A percentile compares a stretch with the other conserved stretches of the same genome.
phyloP scores from a whole-genome alignment of 2,888 invertebrate species.

The Aporophyla nigra region DNA sequence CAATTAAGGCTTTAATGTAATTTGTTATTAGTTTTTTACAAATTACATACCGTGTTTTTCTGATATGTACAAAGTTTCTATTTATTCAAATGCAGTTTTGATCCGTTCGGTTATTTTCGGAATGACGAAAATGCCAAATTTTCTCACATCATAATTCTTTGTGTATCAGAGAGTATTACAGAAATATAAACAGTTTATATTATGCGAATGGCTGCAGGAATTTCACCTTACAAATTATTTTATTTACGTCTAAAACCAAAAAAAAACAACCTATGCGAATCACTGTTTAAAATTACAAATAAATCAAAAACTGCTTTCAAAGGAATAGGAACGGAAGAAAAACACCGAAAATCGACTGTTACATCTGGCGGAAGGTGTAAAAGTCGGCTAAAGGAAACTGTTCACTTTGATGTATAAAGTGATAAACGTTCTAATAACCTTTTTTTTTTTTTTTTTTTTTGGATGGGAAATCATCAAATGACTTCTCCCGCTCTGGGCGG shows the following conservation, averaged over 20 bases:
- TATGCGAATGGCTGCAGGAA: not conserved
- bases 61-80: too few relatives aligned
- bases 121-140: too few relatives aligned
- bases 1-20: not conserved
- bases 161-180: not conserved
- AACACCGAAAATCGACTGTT: slow-evolving; percentile 14
- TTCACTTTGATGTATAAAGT: slow-evolving; percentile 50
- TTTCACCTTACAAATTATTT: not conserved
- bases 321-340: slow-evolving; percentile 29
- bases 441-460: too few relatives aligned
- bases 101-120: not conserved
- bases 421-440: slow-evolving; percentile 17
- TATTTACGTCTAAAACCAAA: not conserved
- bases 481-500: too few relatives aligned
- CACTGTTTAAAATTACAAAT: slow-evolving; percentile 30
- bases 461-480: too few relatives aligned
- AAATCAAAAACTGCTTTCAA: slow-evolving; percentile 31
- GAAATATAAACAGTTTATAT: not conserved
- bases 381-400: slow-evolving; percentile 35
- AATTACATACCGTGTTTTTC: too few relatives aligned
- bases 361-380: slow-evolving; percentile 59
- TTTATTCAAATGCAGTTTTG: not conserved
- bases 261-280: not conserved
- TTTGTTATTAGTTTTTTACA: not conserved
- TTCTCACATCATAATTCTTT: not conserved